Evolutionary conservation across 2,113 vertebrate species (phyloP), one percentile per base, ranked within the genome.

Genomic region (Xenus cinereus): DNA sequence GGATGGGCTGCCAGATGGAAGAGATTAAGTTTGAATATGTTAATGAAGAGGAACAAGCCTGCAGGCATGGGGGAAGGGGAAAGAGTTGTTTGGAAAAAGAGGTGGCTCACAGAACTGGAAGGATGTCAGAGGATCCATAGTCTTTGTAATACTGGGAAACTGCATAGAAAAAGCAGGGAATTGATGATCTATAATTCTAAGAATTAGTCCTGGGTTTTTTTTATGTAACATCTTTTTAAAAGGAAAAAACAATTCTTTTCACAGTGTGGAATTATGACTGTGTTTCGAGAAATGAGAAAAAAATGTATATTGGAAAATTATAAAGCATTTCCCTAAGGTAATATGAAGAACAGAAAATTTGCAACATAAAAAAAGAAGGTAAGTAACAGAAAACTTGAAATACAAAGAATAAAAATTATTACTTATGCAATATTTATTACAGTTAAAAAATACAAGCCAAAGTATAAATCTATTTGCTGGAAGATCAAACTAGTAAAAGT

Each of bases 11-110:
- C 90, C 93, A 95, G 95, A 96, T 96, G 96, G 93, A 92, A 96
- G 69, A 92, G 76, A 97, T 97, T 97, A 97, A 92, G 76, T 96
- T 89, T 4, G 83, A 94, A 89, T 88, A 90, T 78, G 59, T 80
- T 95, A 96, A 90, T 68, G 84, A 93, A 91, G 87, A 94, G 57
- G 50, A 96, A 95, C 37, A 87, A 93, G 86, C 92, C 93, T 89
- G 77, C 45, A 91, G 93, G 94, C 94, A 94, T 71, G 72, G 74
- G 74, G 87, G 73, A 89, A 92, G 62, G 80, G 72, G 57, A 26
- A 85, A 79, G 84, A 82, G 59, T 80, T 87, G 62, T 82, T 85
- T 87, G 73, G 73, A 73, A 89, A 89, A 91, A 92, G 91, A 90
- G 67, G 37, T 83, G 78, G 81, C 89, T 76, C 95, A 85, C 53